Conservation (phyloP, 2,113 vertebrate species). For the Toxostoma redivivum region DNA sequence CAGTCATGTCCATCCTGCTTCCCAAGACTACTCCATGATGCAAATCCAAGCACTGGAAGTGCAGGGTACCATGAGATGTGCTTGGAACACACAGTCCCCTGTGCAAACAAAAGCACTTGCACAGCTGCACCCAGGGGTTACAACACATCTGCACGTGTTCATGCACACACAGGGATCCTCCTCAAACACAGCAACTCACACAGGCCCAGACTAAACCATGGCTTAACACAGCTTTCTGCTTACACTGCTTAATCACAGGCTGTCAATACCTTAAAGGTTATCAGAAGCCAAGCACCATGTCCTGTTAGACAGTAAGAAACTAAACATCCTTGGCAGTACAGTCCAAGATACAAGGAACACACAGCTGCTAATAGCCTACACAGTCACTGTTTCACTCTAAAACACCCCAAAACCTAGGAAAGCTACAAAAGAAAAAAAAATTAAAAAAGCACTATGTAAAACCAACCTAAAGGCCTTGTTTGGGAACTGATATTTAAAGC, state of each 20-base stretch:
- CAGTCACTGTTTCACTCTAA: not conserved
- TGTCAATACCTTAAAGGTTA: not conserved
- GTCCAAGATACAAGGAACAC: not conserved
- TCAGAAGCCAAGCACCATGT: not conserved
- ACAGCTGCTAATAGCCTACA: not conserved
- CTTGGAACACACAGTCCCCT: not conserved
- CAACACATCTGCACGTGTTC: fast-evolving
- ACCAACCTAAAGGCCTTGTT: not conserved
- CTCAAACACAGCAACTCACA: not conserved
- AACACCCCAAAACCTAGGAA: not conserved
- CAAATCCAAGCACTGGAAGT: not conserved
- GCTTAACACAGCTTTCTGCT: not conserved
- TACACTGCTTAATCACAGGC: not conserved
- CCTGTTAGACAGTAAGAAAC: not conserved
- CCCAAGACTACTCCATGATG: not conserved
- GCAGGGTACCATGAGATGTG: not conserved
- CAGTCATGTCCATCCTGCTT: not conserved
- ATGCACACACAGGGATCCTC: not conserved
- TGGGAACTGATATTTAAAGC: not conserved
- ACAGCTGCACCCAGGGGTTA: not conserved
- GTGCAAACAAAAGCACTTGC: not conserved
- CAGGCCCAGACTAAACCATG: not conserved
- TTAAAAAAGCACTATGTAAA: not conserved
- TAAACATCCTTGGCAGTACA: not conserved
- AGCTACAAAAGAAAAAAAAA: not conserved